Evolutionary conservation across 92 coral and sea anemone genomes (phyloP), one percentile per base, ranked within the genome.

Genomic region (Porites rus): DNA sequence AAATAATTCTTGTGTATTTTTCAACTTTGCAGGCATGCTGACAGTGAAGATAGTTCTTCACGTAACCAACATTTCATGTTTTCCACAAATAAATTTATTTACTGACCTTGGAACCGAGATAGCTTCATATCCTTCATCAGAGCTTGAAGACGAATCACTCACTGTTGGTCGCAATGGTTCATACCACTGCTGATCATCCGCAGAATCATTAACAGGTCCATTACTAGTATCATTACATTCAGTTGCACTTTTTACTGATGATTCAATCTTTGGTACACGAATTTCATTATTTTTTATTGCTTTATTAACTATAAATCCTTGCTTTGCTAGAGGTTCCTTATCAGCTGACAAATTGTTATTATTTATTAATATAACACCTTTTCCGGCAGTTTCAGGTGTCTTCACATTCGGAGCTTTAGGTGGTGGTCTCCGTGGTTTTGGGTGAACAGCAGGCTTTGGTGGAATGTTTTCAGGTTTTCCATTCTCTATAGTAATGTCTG

Each of bases 381-480:
- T 58, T 0, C 58, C n/a, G 6, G 8, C 19, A 17, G 69, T 38
- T 14, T 64, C 46, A 6, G 17, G n/a, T 51, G 65, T 54, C 60
- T 75, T 84, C 58, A 18, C 51, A 66, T 53, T 67, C 18, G 88
- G 88, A 25, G 88, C 82, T 65, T 67, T 69, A 14, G 91, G 91
- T 10, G 84, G 87, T 62, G 83, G 68, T 50, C 91, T 64, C 6
- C 84, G 61, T 62, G 95, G 95, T 60, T 88, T 92, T 75, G 95
- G 90, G 16, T 81, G 92, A n/a, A 92, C 2, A 12, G 78, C 72
- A 56, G 95, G 95, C 66, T 92, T 92, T 24, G 90, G 89, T 16
- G 88, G 51, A 18, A 25, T 24, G 1, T 12, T 76, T 8, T 52
- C 83, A 51, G 88, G 82, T 12, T 76, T 85, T 54, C 50, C 82